A percentile compares a stretch with the other conserved stretches of the same genome.
Evolutionary conservation across 2,888 invertebrate genomes (phyloP).

Genomic region (Orchesella flavescens): DNA sequence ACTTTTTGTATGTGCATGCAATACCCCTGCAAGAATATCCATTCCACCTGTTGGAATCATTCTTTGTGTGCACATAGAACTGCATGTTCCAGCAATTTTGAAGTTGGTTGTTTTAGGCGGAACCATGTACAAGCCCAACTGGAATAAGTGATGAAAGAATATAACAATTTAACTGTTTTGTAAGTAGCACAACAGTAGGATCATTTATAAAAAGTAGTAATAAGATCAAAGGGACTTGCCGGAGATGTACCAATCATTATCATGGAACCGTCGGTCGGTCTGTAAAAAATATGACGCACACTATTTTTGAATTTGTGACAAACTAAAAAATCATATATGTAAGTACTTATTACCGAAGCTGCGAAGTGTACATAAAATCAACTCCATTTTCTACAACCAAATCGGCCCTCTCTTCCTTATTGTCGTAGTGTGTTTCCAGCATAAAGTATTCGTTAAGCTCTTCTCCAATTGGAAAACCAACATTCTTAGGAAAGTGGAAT

Average conservation of each 20-base stretch:
- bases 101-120: constrained; percentile 1
- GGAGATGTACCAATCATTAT: constrained; percentile 4
- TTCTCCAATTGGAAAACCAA: constrained; percentile 5
- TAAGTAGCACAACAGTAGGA: no score
- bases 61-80: background rate
- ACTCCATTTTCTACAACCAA: constrained; percentile 2
- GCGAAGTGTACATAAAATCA: background rate
- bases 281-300: no score
- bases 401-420: background rate
- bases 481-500: background rate
- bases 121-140: background rate
- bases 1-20: constrained; percentile 14
- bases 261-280: background rate
- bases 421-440: constrained; percentile 13
- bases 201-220: no score
- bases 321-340: no score
- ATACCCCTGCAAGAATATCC: background rate
- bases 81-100: constrained; percentile 8
- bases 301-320: no score
- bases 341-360: constrained; percentile 2
- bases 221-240: background rate
- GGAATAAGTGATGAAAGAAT: no score
- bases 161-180: no score
- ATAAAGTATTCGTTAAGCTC: constrained; percentile 15
- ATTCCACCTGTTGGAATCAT: constrained; percentile 1